Conservation (phyloP, 1,140 invertebrate species). For the Neotoxoptera formosana region DNA sequence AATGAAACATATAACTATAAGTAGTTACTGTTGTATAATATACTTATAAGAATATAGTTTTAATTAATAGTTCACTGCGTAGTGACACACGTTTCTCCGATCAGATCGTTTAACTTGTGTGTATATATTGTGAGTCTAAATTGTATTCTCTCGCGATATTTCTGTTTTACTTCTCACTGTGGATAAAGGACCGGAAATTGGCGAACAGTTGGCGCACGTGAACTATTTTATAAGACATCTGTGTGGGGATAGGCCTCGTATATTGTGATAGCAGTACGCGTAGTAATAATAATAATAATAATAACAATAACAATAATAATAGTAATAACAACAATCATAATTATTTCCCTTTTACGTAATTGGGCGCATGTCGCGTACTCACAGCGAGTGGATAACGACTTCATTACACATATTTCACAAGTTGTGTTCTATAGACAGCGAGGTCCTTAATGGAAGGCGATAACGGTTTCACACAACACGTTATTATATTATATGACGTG, state of each 20-base stretch:
- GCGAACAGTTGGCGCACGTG: slow-evolving; percentile 30
- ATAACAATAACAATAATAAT: slow-evolving; percentile 34
- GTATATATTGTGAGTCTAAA: slow-evolving; percentile 13
- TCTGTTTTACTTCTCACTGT: neutral
- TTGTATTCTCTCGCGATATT: neutral
- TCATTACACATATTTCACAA: slow-evolving; percentile 48
- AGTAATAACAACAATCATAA: slow-evolving; percentile 44
- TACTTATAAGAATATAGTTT: slow-evolving; percentile 18
- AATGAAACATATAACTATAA: neutral
- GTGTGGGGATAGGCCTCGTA: neutral
- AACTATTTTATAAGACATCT: slow-evolving; percentile 53
- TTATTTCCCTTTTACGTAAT: slow-evolving; percentile 55
- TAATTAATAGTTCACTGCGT: slow-evolving; percentile 39
- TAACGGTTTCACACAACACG: neutral
- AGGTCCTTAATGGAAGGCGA: neutral
- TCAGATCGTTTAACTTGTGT: slow-evolving; percentile 39
- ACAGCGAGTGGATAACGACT: slow-evolving; percentile 31
- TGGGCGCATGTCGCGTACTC: slow-evolving; percentile 18
- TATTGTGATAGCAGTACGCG: neutral
- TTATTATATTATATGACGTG: neutral
- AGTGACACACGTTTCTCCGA: neutral
- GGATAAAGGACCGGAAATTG: neutral
- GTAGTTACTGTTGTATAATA: neutral
- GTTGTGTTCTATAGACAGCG: neutral
- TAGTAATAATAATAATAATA: slow-evolving; percentile 16